Conservation (phyloP, 2,797 vertebrate species). For the Pagetopsis macropterus region DNA sequence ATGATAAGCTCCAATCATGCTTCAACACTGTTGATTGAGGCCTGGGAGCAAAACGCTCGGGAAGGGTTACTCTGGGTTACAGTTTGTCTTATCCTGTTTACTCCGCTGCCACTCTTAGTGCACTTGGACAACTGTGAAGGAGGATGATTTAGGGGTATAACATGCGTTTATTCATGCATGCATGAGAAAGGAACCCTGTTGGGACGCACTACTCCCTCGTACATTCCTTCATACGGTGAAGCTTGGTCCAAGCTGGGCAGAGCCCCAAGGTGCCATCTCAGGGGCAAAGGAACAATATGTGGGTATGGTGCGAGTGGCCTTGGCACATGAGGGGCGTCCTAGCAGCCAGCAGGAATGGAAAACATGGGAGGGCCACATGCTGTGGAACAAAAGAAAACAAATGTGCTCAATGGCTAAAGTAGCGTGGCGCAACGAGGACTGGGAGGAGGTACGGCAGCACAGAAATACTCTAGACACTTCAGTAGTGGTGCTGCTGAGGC, state of each 20-base stretch:
- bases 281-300: conserved; percentile 46
- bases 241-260: conserved; percentile 44
- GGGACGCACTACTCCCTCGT: conserved; percentile 11
- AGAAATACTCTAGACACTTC: conserved; percentile 59
- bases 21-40: conserved; percentile 59
- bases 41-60: conserved; percentile 55
- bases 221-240: conserved; percentile 30
- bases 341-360: conserved; percentile 54
- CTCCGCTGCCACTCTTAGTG: conserved; percentile 56
- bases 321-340: conserved; percentile 57
- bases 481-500: conserved; percentile 32
- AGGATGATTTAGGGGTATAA: conserved; percentile 55
- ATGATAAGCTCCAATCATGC: conserved; percentile 65
- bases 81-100: conserved; percentile 74
- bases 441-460: conserved; percentile 51
- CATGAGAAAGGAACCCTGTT: conserved; percentile 56
- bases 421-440: conserved; percentile 56
- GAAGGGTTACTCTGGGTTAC: conserved; percentile 54
- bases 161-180: conserved; percentile 54
- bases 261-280: conserved; percentile 39
- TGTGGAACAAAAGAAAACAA: conserved; percentile 79
- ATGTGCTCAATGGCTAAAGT: conserved; percentile 69
- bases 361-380: conserved; percentile 73
- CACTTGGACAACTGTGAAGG: conserved; percentile 50
- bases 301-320: conserved; percentile 58